These are phyloP conservation scores for Gallinago paraguaiae DNA, from an alignment of 2,113 vertebrate genomes.

Conservation along the genomic window DNA sequence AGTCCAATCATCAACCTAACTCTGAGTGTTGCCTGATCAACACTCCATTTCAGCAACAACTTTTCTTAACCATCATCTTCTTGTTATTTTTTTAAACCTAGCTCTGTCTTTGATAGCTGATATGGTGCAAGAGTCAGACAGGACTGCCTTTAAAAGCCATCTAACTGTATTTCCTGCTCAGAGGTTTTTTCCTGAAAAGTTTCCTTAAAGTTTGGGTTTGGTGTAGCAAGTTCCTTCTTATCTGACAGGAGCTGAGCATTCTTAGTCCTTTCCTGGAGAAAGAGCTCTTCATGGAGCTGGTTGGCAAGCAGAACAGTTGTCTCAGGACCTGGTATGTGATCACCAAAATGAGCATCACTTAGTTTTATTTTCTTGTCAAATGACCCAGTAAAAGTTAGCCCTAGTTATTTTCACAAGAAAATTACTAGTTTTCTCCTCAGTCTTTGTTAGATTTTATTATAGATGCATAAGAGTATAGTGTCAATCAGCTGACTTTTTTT, in stretches of 20 bases:
- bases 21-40: not conserved
- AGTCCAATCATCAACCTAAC: too few relatives aligned
- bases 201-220: not conserved
- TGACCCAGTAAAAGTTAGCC: not conserved
- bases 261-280: not conserved
- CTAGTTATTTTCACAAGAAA: not conserved
- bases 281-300: not conserved
- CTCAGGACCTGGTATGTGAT: not conserved
- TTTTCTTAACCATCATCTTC: not conserved
- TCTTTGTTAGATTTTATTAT: not conserved
- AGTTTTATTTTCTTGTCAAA: slow-evolving; percentile 33
- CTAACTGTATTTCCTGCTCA: not conserved
- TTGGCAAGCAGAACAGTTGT: not conserved
- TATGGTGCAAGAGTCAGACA: not conserved
- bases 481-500: not conserved
- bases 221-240: not conserved
- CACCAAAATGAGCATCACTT: not conserved
- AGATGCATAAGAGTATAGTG: not conserved
- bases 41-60: not conserved
- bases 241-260: not conserved
- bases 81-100: not conserved
- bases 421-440: not conserved
- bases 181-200: not conserved
- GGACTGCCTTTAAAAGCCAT: not conserved
- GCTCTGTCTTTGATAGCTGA: not conserved